phyloP scores from a whole-genome alignment of 2,113 vertebrate genomes.

The Okapia johnstoni region DNA sequence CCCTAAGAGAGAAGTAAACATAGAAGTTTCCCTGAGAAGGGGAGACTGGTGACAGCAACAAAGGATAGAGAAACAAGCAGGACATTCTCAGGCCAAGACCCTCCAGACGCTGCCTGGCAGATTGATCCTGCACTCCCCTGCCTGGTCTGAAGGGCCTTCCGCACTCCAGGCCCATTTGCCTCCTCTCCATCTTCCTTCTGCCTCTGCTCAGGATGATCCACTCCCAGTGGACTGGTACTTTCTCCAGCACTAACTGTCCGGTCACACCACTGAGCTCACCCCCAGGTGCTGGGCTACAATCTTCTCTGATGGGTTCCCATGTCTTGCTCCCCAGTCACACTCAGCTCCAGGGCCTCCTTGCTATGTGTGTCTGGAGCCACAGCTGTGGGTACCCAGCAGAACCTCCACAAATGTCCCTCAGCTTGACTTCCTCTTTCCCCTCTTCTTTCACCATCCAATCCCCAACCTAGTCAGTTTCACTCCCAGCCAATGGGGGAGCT shows the following conservation, averaged over 20 bases:
- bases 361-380: background rate
- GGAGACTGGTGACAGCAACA: background rate
- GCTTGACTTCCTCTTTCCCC: background rate
- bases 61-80: background rate
- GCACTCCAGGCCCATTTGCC: background rate
- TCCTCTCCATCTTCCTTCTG: background rate
- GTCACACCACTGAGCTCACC: background rate
- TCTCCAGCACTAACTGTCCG: background rate
- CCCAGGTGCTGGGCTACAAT: background rate
- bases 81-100: background rate
- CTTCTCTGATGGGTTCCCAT: background rate
- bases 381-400: background rate
- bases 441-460: background rate
- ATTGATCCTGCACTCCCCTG: background rate
- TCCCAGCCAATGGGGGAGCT: background rate
- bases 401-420: background rate
- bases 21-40: background rate
- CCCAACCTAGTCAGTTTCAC: background rate
- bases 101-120: background rate
- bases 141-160: background rate
- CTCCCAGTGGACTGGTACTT: rapidly evolving
- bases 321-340: background rate
- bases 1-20: background rate
- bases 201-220: background rate
- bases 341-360: background rate